Evolutionary conservation across 2,797 vertebrate genomes (phyloP).

Genomic region (Apodemus agrarius): DNA sequence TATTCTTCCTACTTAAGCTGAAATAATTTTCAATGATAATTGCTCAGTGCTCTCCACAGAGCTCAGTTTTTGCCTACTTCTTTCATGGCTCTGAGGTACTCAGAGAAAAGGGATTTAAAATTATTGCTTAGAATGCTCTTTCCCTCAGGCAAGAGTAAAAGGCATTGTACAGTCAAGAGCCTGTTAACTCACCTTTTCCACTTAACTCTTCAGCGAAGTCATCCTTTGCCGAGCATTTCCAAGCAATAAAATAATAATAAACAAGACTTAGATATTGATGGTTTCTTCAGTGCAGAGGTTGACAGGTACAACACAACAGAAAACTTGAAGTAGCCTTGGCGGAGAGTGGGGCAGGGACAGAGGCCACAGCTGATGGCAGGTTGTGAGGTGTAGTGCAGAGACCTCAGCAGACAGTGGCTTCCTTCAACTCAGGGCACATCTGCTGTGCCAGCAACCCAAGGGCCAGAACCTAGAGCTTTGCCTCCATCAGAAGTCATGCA

Average conservation of each 20-base stretch:
- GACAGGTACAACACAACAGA: background rate
- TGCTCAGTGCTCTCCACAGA: constrained; percentile 51
- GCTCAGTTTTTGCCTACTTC: constrained; percentile 6
- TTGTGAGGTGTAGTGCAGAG: background rate
- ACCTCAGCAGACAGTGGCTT: background rate
- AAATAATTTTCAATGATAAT: constrained; percentile 76
- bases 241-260: background rate
- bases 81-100: constrained; percentile 65
- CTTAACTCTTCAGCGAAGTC: constrained; percentile 62
- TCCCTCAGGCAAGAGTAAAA: constrained; percentile 51
- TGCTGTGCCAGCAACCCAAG: background rate
- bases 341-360: background rate
- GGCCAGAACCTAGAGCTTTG: background rate
- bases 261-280: constrained; percentile 35
- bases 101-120: constrained; percentile 72
- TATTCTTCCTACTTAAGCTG: constrained; percentile 72
- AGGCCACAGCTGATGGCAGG: background rate
- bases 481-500: background rate
- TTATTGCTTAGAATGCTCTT: constrained; percentile 77
- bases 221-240: background rate
- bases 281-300: constrained; percentile 43
- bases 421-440: background rate
- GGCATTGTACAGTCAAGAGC: constrained; percentile 13
- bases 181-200: constrained; percentile 57
- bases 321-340: background rate